Base-by-base conservation (phyloP, 2,888 invertebrate genomes). In the Unio delphinus region DNA sequence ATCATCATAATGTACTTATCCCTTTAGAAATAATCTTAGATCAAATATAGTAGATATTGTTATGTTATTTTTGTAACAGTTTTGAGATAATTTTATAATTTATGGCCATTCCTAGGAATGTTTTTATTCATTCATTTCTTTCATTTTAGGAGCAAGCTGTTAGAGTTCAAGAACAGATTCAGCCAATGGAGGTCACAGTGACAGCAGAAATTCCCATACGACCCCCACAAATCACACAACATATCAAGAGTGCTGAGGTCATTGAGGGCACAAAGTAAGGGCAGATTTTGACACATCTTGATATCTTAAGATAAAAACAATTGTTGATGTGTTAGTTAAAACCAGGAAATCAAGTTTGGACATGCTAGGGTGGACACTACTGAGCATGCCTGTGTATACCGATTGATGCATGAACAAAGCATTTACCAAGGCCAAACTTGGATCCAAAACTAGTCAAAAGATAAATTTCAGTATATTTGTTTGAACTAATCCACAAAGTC, bases 141-240 rank as follows among this genome's bases (percentile, higher is more conserved):
- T 26, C 65, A 30, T 73, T 72, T 58, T 59, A 80, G 81, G 73
- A 76, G 61, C 75, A 78, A 64, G 69, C 70, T 55, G 75, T 80
- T 34, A 81, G 83, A 26, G 82, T 78, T 54, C 83, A 83, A 61
- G 79, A 79, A 45, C 77, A 82, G 70, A 77, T 80, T 65, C 73
- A 72, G 54, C 82, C 83, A 56, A 82, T 80, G 72, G 83, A 80
- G 61, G 80, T 81, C 55, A 79, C 81, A 34, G 84, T 83, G 54
- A 82, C 81, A 59, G 85, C 83, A 34, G 80, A 83, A 26, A 80
- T 80, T n/a, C 81, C 81, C 57, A 73, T 79, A n/a, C 76, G 75
- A 72, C 92, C 93, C 23, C 95, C 95, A 0, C 90, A 92, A 55
- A 95, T 95, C 85, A 90, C 93, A 0, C 93, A 93, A 75, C 92